A percentile compares a stretch with the other conserved stretches of the same genome.
phyloP scores from a whole-genome alignment of 37 sponge, comb jelly and placozoan species.

The Theonella swinhoei region DNA sequence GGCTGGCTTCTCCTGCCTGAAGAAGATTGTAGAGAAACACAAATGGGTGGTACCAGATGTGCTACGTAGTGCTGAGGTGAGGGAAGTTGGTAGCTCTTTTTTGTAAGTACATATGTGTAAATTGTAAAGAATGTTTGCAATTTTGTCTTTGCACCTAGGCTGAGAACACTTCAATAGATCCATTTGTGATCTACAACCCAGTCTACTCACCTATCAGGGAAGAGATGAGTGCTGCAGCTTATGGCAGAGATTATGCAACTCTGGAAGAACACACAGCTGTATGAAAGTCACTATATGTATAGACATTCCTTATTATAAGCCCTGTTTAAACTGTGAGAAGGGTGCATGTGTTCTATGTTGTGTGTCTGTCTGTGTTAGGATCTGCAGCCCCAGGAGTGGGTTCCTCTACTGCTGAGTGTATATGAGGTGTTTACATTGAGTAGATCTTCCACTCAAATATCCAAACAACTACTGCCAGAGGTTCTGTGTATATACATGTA shows the following conservation, averaged over 20 bases:
- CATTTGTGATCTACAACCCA: constrained; percentile 63
- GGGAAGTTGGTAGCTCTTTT: no score
- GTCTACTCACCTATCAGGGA: constrained; percentile 37
- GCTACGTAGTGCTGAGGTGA: constrained; percentile 13
- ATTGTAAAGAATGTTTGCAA: no score
- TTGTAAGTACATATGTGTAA: no score
- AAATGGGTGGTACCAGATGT: constrained; percentile 56
- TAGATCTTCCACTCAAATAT: background rate
- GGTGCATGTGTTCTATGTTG: background rate
- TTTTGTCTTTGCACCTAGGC: background rate
- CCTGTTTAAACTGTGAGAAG: no score
- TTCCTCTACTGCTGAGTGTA: constrained; percentile 19
- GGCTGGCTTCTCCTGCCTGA: constrained; percentile 54
- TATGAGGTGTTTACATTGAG: constrained; percentile 27
- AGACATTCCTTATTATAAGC: background rate
- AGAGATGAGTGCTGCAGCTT: constrained; percentile 37
- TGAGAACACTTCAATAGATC: constrained; percentile 48
- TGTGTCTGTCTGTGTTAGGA: background rate
- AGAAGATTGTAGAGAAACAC: constrained; percentile 3
- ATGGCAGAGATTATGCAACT: constrained; percentile 25
- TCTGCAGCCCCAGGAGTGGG: constrained; percentile 7
- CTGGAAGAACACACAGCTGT: constrained; percentile 28
- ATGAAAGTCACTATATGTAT: background rate
- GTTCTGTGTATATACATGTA: background rate
- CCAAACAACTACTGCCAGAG: constrained; percentile 23